Percentiles rank a stretch among this genome's conserved stretches.
These are phyloP conservation scores for Epinephelus lanceolatus DNA, from an alignment of 2,113 vertebrate species.

Conservation along the genomic window DNA sequence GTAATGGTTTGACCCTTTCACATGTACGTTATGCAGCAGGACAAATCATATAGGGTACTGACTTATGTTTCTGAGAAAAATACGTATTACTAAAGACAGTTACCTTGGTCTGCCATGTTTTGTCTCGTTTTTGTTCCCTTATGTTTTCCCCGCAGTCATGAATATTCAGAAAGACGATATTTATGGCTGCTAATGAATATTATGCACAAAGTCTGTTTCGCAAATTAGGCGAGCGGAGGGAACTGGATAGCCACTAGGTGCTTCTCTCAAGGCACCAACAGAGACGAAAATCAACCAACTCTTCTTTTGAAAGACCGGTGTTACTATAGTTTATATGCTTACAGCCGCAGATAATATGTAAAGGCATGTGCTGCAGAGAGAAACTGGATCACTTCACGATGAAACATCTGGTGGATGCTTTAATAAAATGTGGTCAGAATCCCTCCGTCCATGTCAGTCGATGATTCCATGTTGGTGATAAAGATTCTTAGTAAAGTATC, in stretches of 20 bases:
- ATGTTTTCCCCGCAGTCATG: constrained; percentile 63
- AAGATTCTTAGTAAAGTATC: constrained; percentile 5
- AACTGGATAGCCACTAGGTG: constrained; percentile 43
- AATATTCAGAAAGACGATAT: constrained; percentile 72
- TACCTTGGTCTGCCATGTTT: constrained; percentile 28
- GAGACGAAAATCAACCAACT: constrained; percentile 22
- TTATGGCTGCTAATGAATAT: constrained; percentile 69
- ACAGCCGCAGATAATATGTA: neutral
- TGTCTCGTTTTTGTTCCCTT: constrained; percentile 1
- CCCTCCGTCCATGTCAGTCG: neutral
- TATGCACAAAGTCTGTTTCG: constrained; percentile 54
- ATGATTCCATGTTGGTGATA: neutral
- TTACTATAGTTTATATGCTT: constrained; percentile 14
- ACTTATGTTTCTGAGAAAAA: constrained; percentile 5
- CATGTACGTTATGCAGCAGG: neutral
- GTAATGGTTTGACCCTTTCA: neutral
- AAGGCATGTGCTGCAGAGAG: neutral
- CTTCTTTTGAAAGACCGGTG: constrained; percentile 47
- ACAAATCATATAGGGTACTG: neutral
- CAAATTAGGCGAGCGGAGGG: constrained; percentile 52
- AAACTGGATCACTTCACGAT: constrained; percentile 1
- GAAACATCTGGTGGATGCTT: neutral
- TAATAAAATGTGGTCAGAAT: neutral
- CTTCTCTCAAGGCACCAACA: constrained; percentile 47
- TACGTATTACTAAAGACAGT: neutral